These are phyloP conservation scores for Callocephalon fimbriatum DNA, from an alignment of 2,113 vertebrate genomes.

Conservation along the genomic window DNA sequence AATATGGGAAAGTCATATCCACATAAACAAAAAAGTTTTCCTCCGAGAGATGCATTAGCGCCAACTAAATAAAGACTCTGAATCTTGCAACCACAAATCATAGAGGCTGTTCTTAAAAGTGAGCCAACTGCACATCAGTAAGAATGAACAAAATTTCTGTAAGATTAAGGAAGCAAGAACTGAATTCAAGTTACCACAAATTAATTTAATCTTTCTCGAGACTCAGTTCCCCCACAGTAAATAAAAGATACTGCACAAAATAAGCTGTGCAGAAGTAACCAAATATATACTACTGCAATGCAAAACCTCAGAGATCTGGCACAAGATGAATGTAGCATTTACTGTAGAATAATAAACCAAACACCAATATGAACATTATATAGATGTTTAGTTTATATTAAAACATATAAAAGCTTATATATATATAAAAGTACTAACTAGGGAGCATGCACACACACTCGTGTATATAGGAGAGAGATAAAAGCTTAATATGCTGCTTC, in stretches of 20 bases:
- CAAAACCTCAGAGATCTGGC: background rate
- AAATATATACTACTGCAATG: background rate
- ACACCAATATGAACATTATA: background rate
- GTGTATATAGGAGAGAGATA: background rate
- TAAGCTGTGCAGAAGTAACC: background rate
- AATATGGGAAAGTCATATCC: background rate
- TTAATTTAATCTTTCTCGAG: background rate
- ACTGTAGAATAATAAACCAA: background rate
- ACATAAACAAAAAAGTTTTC: background rate
- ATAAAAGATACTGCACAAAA: background rate
- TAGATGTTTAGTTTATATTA: background rate
- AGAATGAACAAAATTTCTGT: background rate
- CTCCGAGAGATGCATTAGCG: background rate
- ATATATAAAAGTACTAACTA: background rate
- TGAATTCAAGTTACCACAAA: background rate
- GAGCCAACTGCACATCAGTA: background rate
- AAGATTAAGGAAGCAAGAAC: background rate
- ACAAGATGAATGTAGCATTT: background rate
- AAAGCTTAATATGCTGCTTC: background rate
- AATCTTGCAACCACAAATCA: background rate
- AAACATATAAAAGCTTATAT: background rate
- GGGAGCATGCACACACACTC: background rate
- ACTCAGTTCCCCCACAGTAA: background rate
- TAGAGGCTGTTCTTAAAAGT: background rate
- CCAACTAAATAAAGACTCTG: background rate